These are phyloP conservation scores for Galaxea fascicularis DNA, from an alignment of 92 coral and sea anemone genomes.

Conservation along the genomic window DNA sequence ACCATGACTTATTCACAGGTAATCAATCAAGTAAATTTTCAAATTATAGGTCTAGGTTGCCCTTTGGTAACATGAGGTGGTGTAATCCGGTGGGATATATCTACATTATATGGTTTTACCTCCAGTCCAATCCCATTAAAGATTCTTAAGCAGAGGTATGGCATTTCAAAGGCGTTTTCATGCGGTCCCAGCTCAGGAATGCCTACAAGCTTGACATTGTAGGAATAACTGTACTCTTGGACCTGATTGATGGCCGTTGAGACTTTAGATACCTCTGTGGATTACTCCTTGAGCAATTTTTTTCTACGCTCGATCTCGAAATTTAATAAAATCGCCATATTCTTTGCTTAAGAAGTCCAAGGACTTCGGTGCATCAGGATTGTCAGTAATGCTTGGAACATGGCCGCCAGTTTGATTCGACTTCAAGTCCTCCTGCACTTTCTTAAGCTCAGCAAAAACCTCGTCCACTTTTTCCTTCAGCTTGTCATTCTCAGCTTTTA, in stretches of 20 bases:
- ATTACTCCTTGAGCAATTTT: too few relatives aligned
- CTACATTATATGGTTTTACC: slow-evolving; percentile 25
- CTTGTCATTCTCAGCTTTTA: slow-evolving; percentile 32
- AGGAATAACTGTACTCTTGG: not conserved
- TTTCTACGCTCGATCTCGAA: not conserved
- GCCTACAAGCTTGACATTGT: slow-evolving; percentile 40
- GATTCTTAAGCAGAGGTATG: slow-evolving; percentile 29
- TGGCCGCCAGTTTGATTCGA: slow-evolving; percentile 18
- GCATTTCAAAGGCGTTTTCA: slow-evolving; percentile 44
- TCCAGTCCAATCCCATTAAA: slow-evolving; percentile 33
- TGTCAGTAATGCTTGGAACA: slow-evolving; percentile 1
- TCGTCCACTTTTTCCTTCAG: slow-evolving; percentile 12
- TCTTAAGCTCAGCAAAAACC: slow-evolving; percentile 21
- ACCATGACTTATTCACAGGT: too few relatives aligned
- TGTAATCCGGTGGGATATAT: slow-evolving; percentile 22
- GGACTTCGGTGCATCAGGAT: too few relatives aligned
- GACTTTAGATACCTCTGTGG: too few relatives aligned
- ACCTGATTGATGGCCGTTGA: not conserved
- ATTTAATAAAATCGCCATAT: slow-evolving; percentile 2
- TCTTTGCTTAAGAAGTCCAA: slow-evolving; percentile 12
- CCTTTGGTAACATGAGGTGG: too few relatives aligned
- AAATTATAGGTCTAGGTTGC: too few relatives aligned
- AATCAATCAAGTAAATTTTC: too few relatives aligned
- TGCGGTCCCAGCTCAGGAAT: slow-evolving; percentile 33
- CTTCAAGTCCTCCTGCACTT: slow-evolving; percentile 16